A percentile compares a stretch with the other conserved stretches of the same genome.
phyloP scores from a whole-genome alignment of 2,797 vertebrate genomes.

The Gymnoscopelus microlampas region DNA sequence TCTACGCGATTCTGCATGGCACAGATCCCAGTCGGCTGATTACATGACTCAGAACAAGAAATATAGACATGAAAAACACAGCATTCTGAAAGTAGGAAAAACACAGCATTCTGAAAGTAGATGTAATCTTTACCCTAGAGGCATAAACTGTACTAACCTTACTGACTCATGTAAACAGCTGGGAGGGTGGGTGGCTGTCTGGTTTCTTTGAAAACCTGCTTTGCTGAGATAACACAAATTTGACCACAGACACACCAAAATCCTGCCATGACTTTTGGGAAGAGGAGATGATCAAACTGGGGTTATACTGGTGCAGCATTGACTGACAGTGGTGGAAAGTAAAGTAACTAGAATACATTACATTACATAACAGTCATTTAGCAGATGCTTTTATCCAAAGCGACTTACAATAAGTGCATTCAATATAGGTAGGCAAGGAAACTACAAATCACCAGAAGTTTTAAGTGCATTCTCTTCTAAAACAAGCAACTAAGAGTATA shows the following conservation, averaged over 20 bases:
- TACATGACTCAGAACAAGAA: slow-evolving; percentile 47
- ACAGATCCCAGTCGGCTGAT: slow-evolving; percentile 42
- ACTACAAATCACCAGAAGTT: too few species aligned
- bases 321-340: neutral
- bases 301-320: slow-evolving; percentile 50
- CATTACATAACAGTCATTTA: too few species aligned
- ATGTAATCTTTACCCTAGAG: slow-evolving; percentile 25
- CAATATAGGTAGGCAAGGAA: too few species aligned
- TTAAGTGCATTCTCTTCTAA: too few species aligned
- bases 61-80: slow-evolving; percentile 17
- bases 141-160: slow-evolving; percentile 45
- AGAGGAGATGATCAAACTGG: slow-evolving; percentile 14
- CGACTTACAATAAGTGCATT: too few species aligned
- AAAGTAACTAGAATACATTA: too few species aligned
- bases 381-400: too few species aligned
- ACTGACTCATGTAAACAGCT: slow-evolving; percentile 41
- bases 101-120: slow-evolving; percentile 21
- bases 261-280: neutral
- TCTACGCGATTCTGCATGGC: slow-evolving; percentile 4
- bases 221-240: slow-evolving; percentile 32
- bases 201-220: neutral
- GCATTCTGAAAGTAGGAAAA: slow-evolving; percentile 16
- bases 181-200: slow-evolving; percentile 8
- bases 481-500: too few species aligned
- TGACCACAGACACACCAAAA: slow-evolving; percentile 33